These are phyloP conservation scores for Onychomys arenicola DNA, from an alignment of 2,797 vertebrate species.

Conservation along the genomic window DNA sequence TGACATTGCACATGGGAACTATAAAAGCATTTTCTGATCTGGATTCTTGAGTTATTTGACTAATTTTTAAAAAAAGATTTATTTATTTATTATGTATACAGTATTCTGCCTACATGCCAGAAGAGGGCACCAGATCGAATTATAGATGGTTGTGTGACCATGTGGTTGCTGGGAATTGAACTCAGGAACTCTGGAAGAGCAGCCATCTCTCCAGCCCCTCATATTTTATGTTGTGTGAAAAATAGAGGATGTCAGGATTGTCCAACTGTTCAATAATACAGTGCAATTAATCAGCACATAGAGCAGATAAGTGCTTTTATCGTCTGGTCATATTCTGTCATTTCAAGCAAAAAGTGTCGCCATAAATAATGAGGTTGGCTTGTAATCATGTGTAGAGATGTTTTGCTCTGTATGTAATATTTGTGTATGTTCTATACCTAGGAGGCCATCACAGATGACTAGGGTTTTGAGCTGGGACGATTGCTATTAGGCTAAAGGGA, in stretches of 20 bases:
- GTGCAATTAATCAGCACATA: background rate
- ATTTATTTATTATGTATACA: no score
- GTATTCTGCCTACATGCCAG: no score
- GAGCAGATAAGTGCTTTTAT: background rate
- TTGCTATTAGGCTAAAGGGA: background rate
- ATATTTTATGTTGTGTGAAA: constrained; percentile 9
- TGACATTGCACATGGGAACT: background rate
- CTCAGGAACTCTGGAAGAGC: no score
- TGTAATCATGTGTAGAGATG: background rate
- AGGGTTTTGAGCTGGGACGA: background rate
- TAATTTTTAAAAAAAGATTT: background rate
- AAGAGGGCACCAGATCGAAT: no score
- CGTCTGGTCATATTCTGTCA: background rate
- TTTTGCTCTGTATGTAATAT: constrained; percentile 1
- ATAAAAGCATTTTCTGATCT: background rate
- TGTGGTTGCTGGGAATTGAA: no score
- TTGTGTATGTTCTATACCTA: background rate
- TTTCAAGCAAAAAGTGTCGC: constrained; percentile 18
- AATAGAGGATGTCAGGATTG: constrained; percentile 21
- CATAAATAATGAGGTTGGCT: background rate
- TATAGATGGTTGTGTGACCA: no score
- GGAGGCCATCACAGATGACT: background rate
- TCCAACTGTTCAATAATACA: constrained; percentile 26
- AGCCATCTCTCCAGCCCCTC: no score
- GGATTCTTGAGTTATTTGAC: constrained; percentile 56